These are phyloP conservation scores for Adrianichthys oophorus DNA, from an alignment of 2,797 vertebrate species.

Conservation along the genomic window DNA sequence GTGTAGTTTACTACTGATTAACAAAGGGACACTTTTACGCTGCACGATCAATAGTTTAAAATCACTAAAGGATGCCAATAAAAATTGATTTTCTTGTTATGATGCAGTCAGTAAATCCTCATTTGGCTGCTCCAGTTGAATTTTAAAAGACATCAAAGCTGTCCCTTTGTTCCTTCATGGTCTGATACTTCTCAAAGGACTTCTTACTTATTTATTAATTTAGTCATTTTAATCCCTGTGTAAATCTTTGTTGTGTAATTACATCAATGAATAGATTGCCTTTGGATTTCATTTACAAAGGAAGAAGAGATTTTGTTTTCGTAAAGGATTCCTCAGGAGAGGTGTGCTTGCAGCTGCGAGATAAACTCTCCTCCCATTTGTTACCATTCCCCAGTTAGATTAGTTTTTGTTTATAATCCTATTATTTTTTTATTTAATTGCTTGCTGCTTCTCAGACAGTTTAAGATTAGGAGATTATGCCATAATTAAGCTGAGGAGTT, in stretches of 20 bases:
- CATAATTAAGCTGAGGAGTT: neutral
- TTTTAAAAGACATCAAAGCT: conserved; percentile 1
- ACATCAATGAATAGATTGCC: conserved; percentile 45
- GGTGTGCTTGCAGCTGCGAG: neutral
- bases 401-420: no score
- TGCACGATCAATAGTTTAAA: neutral
- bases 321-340: conserved; percentile 9
- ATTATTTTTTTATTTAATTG: no score
- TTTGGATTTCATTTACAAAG: conserved; percentile 23
- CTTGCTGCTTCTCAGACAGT: neutral
- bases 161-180: neutral
- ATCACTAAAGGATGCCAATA: neutral
- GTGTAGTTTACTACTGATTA: neutral
- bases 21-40: neutral
- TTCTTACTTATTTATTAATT: conserved; percentile 15
- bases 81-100: neutral
- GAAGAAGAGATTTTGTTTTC: conserved; percentile 25
- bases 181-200: neutral
- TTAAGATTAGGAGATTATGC: conserved; percentile 8
- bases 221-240: conserved; percentile 25
- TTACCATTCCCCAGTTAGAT: neutral
- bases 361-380: conserved; percentile 4
- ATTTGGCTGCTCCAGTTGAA: no score
- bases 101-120: neutral
- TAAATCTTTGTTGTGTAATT: conserved; percentile 58